Conservation (phyloP, 1,140 invertebrate genomes). For the Episyrphus balteatus region DNA sequence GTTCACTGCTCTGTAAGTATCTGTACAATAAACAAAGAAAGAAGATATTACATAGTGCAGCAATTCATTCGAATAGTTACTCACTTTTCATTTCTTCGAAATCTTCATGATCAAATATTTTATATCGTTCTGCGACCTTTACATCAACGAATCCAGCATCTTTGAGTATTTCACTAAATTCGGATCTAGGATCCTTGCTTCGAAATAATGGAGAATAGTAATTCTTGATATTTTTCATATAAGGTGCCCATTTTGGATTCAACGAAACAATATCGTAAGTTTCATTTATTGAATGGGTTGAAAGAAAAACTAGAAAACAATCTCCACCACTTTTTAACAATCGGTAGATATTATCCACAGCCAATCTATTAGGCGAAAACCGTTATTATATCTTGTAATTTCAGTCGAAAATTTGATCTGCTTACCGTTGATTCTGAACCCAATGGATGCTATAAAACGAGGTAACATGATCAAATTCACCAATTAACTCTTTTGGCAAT, state of each 20-base stretch:
- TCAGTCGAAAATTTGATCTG: too few relatives aligned
- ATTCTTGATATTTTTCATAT: constrained; percentile 48
- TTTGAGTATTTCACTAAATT: constrained; percentile 45
- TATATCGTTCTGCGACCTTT: constrained; percentile 47
- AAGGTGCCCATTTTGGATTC: constrained; percentile 45
- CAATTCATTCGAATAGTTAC: too few relatives aligned
- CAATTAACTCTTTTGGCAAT: constrained; percentile 4
- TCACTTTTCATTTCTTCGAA: constrained; percentile 46
- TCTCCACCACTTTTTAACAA: constrained; percentile 52
- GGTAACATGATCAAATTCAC: constrained; percentile 50
- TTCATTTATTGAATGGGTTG: constrained; percentile 51
- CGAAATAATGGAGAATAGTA: constrained; percentile 52
- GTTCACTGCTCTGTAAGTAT: constrained; percentile 54
- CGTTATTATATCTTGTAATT: too few relatives aligned
- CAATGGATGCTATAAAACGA: constrained; percentile 71
- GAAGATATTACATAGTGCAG: too few relatives aligned
- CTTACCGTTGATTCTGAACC: constrained; percentile 58
- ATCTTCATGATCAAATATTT: constrained; percentile 48
- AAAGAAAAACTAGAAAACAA: constrained; percentile 51
- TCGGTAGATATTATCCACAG: constrained; percentile 51
- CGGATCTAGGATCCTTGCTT: constrained; percentile 45
- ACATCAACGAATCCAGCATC: constrained; percentile 50
- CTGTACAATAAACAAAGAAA: constrained; percentile 35
- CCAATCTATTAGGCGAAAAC: constrained; percentile 37
- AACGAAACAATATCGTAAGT: constrained; percentile 48